Evolutionary conservation across 2,888 invertebrate genomes (phyloP), one percentile per base, ranked within the genome.

Genomic region (Parnassius orleans): DNA sequence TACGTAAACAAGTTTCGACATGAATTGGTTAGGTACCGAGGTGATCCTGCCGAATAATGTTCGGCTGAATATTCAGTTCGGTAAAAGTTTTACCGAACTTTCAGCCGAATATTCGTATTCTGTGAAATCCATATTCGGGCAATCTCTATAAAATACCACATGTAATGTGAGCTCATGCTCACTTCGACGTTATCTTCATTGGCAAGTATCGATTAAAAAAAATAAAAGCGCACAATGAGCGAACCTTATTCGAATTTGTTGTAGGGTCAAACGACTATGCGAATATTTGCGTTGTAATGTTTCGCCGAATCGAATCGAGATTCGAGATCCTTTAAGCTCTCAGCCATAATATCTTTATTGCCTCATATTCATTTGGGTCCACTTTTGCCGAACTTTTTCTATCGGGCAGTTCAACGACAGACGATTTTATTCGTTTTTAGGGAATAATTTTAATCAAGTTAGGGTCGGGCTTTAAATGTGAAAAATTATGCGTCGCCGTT

Each of bases 101-200:
- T n/a, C n/a, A n/a, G n/a, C n/a, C n/a, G n/a, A n/a, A n/a, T n/a
- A n/a, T n/a, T n/a, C n/a, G n/a, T n/a, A n/a, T n/a, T n/a, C n/a
- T n/a, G n/a, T n/a, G n/a, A n/a, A n/a, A n/a, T n/a, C n/a, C n/a
- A n/a, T n/a, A n/a, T n/a, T n/a, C n/a, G n/a, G n/a, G n/a, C n/a
- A n/a, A n/a, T n/a, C n/a, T n/a, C n/a, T n/a, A 19, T 86, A 83
- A 87, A 85, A 68, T 76, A 68, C 61, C 56, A 65, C 63, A 75
- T 75, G 75, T 81, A 80, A 86, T 84, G 83, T 70, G 75, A 66
- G 61, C 68, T 66, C 69, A 65, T 67, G 69, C 67, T 67, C 71
- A 69, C 73, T 74, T 71, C 76, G 83, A 80, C 84, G 80, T 78
- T 73, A 74, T 76, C 67, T 69, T 65, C 57, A 67, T 66, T 51